Conservation (phyloP, 2,888 invertebrate genomes). For the Caenorhabditis macrosperma region DNA sequence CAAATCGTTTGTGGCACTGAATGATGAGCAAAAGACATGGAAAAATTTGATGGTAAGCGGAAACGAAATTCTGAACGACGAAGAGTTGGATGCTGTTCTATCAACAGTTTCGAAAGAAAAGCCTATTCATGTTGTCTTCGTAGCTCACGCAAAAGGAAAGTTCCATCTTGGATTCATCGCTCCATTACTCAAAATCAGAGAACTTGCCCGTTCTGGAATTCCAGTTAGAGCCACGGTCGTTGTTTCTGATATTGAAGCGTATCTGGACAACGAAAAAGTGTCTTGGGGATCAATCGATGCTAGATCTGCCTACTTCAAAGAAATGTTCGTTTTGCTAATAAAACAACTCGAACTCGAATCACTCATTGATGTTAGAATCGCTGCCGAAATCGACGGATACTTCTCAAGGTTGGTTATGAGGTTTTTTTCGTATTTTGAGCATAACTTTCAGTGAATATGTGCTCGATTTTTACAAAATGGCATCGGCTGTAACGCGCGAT, state of each 20-base stretch:
- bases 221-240: slow-evolving; percentile 64
- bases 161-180: slow-evolving; percentile 70
- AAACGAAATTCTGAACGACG: slow-evolving; percentile 7
- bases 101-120: slow-evolving; percentile 13
- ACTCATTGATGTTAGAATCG: slow-evolving; percentile 51
- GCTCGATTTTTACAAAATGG: slow-evolving; percentile 78
- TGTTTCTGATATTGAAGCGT: slow-evolving; percentile 77
- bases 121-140: slow-evolving; percentile 60
- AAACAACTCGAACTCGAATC: slow-evolving; percentile 53
- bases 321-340: slow-evolving; percentile 46
- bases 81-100: slow-evolving; percentile 7
- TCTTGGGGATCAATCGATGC: slow-evolving; percentile 62
- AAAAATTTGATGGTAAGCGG: slow-evolving; percentile 10
- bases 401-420: slow-evolving; percentile 64
- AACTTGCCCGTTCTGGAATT: slow-evolving; percentile 46
- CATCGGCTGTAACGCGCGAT: slow-evolving; percentile 75
- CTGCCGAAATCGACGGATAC: slow-evolving; percentile 57
- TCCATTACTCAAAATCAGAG: slow-evolving; percentile 61
- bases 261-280: slow-evolving; percentile 76
- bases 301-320: slow-evolving; percentile 56
- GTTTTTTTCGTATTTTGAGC: neutral
- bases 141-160: slow-evolving; percentile 66
- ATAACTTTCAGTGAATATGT: slow-evolving; percentile 75
- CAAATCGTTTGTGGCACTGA: slow-evolving; percentile 13
- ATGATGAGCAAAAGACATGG: slow-evolving; percentile 28